Conservation (phyloP, 2,888 invertebrate species). For the Reticulitermes lucifugus region DNA sequence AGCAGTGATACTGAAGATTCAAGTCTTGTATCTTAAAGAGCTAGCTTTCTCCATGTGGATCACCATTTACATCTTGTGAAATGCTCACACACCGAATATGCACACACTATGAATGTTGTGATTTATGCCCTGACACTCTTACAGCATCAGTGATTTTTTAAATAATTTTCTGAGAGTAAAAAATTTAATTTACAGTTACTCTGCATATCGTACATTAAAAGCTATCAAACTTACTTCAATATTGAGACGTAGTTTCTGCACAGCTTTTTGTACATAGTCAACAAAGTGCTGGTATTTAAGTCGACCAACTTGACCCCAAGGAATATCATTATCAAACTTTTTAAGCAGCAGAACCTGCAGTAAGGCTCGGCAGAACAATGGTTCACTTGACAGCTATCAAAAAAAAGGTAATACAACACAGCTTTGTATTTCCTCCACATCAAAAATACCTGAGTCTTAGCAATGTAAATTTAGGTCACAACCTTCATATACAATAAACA, state of each 20-base stretch:
- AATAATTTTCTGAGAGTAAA: neutral
- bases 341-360: slow-evolving; percentile 73
- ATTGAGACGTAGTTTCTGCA: slow-evolving; percentile 71
- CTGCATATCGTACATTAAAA: neutral
- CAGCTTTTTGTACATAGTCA: slow-evolving; percentile 78
- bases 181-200: neutral
- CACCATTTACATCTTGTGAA: neutral
- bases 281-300: slow-evolving; percentile 73
- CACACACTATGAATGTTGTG: neutral
- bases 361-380: slow-evolving; percentile 81
- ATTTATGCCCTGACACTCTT: neutral
- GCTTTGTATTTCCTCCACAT: too few relatives aligned
- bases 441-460: too few relatives aligned
- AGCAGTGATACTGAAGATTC: too few relatives aligned
- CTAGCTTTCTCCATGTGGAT: neutral
- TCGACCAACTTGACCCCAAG: slow-evolving; percentile 71
- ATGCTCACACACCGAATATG: neutral
- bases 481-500: too few relatives aligned
- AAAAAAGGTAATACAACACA: neutral
- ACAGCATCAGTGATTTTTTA: neutral
- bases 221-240: slow-evolving; percentile 59
- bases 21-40: too few relatives aligned
- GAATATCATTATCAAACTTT: slow-evolving; percentile 61
- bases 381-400: slow-evolving; percentile 68
- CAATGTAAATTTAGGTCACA: too few relatives aligned